Base-by-base conservation (phyloP, 2,113 vertebrate genomes). In the Notechis scutatus region DNA sequence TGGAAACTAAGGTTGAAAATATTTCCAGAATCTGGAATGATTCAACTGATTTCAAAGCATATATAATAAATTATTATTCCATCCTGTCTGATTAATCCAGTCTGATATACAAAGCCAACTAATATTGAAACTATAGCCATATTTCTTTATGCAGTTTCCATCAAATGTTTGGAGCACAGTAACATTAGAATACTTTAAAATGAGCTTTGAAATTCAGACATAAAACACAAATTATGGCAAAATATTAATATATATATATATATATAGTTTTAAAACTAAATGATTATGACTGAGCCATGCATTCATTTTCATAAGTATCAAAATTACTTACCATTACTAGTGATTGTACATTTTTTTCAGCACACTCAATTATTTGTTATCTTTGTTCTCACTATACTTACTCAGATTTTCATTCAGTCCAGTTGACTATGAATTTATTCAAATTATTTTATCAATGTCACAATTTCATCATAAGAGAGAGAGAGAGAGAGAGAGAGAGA, bases 11-110 rank as follows among this genome's bases (percentile, higher is more conserved):
- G 64, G 29, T n/a, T 85, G 69, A 57, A 2, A 81, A 34, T 23
- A 64, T 50, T 91, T 61, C 93, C 88, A 92, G 89, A 87, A 50
- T 6, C 21, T 91, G 45, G 52, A 91, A 39, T 42, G 91, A 10
- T 93, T 91, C 59, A 91, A 0, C 12, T 93, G 39, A 52, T 57
- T 42, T 54, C 45, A 45, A 1, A 2, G 88, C 0, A 9, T 59
- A 54, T 87, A 8, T 55, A 20, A 15, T 92, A 88, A 90, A 4
- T 56, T 18, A 55, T 29, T 50, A 47, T 1, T 88, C 29, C 14
- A 88, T 92, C 1, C 42, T 74, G 24, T 85, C 93, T 94, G 85
- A 0, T 45, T 87, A 26, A 64, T 59, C 55, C 74, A 29, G 5
- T 39, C 29, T 64, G 6, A 12, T 5, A 26, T 88, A 39, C 24